Conservation (phyloP, 2,888 invertebrate species). For the Zelleria hepariella region DNA sequence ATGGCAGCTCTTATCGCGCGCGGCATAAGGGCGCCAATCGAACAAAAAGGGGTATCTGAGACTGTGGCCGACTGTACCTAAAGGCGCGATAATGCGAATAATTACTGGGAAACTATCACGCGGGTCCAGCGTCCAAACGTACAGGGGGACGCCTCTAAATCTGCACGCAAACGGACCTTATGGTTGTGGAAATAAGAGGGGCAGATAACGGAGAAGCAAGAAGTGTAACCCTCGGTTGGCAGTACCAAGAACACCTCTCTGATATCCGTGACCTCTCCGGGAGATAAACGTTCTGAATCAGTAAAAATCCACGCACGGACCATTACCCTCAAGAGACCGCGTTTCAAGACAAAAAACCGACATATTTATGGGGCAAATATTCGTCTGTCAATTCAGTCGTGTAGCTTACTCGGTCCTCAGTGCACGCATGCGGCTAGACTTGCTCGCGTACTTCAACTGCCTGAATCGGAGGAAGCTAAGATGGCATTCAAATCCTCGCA, state of each 20-base stretch:
- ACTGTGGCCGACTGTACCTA: no score
- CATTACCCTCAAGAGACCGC: constrained; percentile 4
- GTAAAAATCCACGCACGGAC: constrained; percentile 5
- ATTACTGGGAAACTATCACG: constrained; percentile 10
- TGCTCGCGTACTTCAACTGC: constrained; percentile 47
- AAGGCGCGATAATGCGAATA: constrained; percentile 4
- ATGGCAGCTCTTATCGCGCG: no score
- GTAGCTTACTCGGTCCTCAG: not conserved
- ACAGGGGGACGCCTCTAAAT: not conserved
- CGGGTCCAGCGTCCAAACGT: constrained; percentile 20
- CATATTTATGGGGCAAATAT: not conserved
- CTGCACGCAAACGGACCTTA: not conserved
- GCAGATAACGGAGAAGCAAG: not conserved
- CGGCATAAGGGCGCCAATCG: not conserved
- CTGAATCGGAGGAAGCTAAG: constrained; percentile 42
- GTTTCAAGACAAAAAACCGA: not conserved
- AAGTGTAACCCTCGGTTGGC: not conserved
- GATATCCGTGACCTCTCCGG: constrained; percentile 3
- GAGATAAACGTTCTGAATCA: constrained; percentile 7
- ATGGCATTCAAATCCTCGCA: constrained; percentile 23
- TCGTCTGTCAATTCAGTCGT: not conserved
- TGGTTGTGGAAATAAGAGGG: not conserved
- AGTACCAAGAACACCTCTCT: not conserved
- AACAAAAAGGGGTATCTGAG: no score
- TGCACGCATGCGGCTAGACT: constrained; percentile 53